These are phyloP conservation scores for Gymnoscelis rufifasciata DNA, from an alignment of 2,888 invertebrate genomes.

Conservation along the genomic window DNA sequence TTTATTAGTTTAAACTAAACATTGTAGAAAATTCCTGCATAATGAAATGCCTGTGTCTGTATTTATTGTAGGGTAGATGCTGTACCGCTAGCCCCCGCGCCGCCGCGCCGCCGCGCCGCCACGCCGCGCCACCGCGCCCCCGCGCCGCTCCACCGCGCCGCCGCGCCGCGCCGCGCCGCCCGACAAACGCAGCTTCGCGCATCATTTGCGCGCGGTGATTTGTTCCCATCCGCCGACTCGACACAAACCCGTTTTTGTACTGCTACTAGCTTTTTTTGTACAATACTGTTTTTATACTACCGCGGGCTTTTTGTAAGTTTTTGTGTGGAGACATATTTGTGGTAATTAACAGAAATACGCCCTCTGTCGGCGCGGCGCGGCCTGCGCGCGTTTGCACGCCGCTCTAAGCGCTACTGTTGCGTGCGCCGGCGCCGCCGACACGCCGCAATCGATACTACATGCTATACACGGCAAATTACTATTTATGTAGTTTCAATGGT, in stretches of 20 bases:
- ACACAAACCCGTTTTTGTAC: conserved; percentile 25
- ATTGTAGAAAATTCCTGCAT: too few species aligned
- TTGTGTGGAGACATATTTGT: conserved; percentile 59
- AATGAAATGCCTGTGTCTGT: too few species aligned
- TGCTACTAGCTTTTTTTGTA: background rate
- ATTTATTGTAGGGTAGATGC: too few species aligned
- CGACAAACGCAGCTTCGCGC: conserved; percentile 38
- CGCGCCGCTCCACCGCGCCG: too few species aligned
- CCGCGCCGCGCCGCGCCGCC: conserved; percentile 33
- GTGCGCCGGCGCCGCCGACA: conserved; percentile 8
- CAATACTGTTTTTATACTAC: too few species aligned
- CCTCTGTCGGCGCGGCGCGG: conserved; percentile 42
- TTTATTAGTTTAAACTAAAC: too few species aligned
- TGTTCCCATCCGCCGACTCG: conserved; percentile 43
- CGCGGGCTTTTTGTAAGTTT: conserved; percentile 33
- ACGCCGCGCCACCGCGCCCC: too few species aligned
- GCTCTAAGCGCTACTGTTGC: conserved; percentile 28
- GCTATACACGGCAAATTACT: background rate
- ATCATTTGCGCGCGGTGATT: conserved; percentile 55
- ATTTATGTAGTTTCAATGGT: too few species aligned
- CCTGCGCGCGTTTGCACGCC: conserved; percentile 37
- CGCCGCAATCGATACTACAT: background rate
- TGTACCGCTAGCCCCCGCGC: too few species aligned
- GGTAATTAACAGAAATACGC: conserved; percentile 68
- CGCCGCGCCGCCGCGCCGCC: too few species aligned